Percentiles rank a stretch among this genome's conserved stretches.
These are phyloP conservation scores for Nycticebus coucang DNA, from an alignment of 2,113 vertebrate genomes.

Conservation along the genomic window DNA sequence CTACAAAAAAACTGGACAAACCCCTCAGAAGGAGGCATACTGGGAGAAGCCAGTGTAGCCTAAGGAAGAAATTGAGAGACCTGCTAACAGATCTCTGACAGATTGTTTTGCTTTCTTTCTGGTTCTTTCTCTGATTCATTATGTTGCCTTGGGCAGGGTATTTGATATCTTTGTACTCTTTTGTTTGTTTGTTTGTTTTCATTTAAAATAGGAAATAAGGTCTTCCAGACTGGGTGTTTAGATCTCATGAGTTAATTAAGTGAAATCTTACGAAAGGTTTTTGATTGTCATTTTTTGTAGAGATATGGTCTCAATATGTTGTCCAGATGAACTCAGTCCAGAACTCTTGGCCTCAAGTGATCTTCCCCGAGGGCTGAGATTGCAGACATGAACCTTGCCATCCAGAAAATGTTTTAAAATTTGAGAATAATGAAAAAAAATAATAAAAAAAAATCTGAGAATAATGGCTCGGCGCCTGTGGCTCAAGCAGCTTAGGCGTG, in stretches of 20 bases:
- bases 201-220: not conserved
- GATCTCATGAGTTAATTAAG: not conserved
- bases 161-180: not conserved
- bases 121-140: not conserved
- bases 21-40: not conserved
- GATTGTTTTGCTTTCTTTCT: not conserved
- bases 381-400: not conserved
- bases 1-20: not conserved
- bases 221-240: not conserved
- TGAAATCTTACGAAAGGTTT: not conserved
- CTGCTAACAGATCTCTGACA: not conserved
- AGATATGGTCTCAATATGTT: not conserved
- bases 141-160: not conserved
- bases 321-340: not conserved
- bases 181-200: not conserved
- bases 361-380: not conserved
- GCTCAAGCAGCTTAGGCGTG: too few species aligned
- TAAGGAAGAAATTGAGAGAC: not conserved
- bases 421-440: not conserved
- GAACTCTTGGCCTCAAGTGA: not conserved
- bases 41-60: not conserved
- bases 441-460: too few species aligned
- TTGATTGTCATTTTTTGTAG: not conserved
- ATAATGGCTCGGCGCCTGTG: too few species aligned
- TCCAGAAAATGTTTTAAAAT: not conserved